These are phyloP conservation scores for Stenurella melanura DNA, from an alignment of 2,888 invertebrate species.

Conservation along the genomic window DNA sequence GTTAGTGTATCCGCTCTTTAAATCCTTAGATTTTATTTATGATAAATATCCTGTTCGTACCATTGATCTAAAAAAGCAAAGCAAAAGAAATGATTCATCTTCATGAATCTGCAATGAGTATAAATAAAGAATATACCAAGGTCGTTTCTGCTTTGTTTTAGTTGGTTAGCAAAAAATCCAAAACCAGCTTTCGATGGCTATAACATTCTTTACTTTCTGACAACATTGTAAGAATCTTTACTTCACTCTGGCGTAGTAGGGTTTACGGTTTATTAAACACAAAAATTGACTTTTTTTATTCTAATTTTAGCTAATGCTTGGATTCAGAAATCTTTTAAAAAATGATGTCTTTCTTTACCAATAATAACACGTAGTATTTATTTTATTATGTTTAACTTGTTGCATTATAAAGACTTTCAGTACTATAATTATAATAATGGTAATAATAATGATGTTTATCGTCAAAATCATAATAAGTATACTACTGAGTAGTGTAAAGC, in stretches of 20 bases:
- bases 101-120: conserved; percentile 29
- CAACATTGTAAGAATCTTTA: conserved; percentile 44
- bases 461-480: too few species aligned
- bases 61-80: conserved; percentile 31
- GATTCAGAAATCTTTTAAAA: background rate
- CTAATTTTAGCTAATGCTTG: background rate
- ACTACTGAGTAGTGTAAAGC: too few species aligned
- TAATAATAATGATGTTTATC: too few species aligned
- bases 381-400: too few species aligned
- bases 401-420: too few species aligned
- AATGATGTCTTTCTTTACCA: background rate
- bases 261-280: conserved; percentile 37
- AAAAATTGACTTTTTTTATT: background rate
- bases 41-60: conserved; percentile 17
- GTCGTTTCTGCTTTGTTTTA: conserved; percentile 55
- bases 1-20: background rate
- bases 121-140: conserved; percentile 53
- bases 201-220: conserved; percentile 49
- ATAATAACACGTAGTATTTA: background rate
- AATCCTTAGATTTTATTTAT: conserved; percentile 8
- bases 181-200: conserved; percentile 52
- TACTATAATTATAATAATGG: too few species aligned
- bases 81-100: conserved; percentile 40
- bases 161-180: conserved; percentile 49
- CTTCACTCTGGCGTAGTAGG: conserved; percentile 21